Evolutionary conservation across 1,140 invertebrate genomes (phyloP).

Genomic region (Drosophila setifemur): DNA sequence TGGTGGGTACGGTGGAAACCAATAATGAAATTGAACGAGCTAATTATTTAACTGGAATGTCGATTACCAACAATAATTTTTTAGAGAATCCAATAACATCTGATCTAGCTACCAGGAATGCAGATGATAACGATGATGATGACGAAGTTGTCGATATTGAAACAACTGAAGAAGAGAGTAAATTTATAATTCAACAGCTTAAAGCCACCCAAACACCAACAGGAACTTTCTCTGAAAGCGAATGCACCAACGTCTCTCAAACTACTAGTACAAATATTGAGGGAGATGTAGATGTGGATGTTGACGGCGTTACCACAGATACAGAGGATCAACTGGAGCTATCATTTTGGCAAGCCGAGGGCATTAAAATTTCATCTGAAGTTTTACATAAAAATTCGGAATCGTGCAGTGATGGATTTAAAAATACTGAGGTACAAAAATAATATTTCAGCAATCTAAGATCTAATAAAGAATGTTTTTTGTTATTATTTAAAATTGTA

Average conservation of each 20-base stretch:
- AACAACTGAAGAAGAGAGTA: conserved; percentile 84
- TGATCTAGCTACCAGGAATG: background rate
- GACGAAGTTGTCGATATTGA: conserved; percentile 86
- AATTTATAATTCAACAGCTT: conserved; percentile 6
- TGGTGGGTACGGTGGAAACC: conserved; percentile 15
- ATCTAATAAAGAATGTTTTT: background rate
- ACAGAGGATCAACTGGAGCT: conserved; percentile 47
- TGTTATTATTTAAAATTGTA: no score
- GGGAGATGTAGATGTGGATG: conserved; percentile 53
- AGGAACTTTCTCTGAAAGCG: conserved; percentile 18
- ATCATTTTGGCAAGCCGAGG: conserved; percentile 27
- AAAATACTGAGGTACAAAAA: conserved; percentile 34
- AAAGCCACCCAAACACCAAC: background rate
- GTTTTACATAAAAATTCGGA: background rate
- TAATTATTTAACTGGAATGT: background rate
- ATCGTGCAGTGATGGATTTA: background rate
- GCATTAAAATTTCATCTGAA: background rate
- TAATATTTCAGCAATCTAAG: background rate
- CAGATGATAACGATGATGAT: conserved; percentile 81
- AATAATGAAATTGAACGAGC: conserved; percentile 12
- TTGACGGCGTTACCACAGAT: conserved; percentile 57
- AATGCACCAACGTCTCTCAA: conserved; percentile 22
- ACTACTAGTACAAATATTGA: conserved; percentile 50
- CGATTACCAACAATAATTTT: background rate
- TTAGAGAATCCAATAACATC: conserved; percentile 5